phyloP scores from a whole-genome alignment of 1,140 invertebrate species.

The Halesus radiatus region DNA sequence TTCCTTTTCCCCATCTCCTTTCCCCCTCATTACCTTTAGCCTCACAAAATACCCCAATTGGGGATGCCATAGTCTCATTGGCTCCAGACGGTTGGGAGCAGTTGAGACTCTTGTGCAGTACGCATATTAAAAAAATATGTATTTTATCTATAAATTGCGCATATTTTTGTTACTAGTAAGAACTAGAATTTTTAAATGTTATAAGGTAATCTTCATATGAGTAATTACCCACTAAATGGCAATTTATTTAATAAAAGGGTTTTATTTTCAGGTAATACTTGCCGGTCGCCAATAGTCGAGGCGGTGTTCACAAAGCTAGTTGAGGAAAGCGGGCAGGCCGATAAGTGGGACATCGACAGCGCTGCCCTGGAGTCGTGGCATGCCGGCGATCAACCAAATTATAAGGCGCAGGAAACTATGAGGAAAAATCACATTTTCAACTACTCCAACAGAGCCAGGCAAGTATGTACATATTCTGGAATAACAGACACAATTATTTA shows the following conservation, averaged over 20 bases:
- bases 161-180: neutral
- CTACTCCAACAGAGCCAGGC: conserved; percentile 82
- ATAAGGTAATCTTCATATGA: neutral
- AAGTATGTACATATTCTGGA: conserved; percentile 67
- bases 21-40: too few species aligned
- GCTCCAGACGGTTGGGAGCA: too few species aligned
- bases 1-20: too few species aligned
- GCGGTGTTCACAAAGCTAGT: conserved; percentile 86
- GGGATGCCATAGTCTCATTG: too few species aligned
- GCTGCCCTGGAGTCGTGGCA: conserved; percentile 90
- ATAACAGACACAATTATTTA: too few species aligned
- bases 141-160: too few species aligned
- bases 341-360: conserved; percentile 89
- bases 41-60: too few species aligned
- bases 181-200: too few species aligned
- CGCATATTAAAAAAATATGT: too few species aligned
- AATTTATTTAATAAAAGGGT: too few species aligned
- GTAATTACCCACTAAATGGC: neutral
- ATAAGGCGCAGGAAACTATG: conserved; percentile 79
- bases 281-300: conserved; percentile 95
- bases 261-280: conserved; percentile 84
- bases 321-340: conserved; percentile 72
- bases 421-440: conserved; percentile 79
- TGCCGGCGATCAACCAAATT: conserved; percentile 85
- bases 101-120: too few species aligned